Evolutionary conservation across 2,113 vertebrate genomes (phyloP).

Genomic region (Cettia cetti): DNA sequence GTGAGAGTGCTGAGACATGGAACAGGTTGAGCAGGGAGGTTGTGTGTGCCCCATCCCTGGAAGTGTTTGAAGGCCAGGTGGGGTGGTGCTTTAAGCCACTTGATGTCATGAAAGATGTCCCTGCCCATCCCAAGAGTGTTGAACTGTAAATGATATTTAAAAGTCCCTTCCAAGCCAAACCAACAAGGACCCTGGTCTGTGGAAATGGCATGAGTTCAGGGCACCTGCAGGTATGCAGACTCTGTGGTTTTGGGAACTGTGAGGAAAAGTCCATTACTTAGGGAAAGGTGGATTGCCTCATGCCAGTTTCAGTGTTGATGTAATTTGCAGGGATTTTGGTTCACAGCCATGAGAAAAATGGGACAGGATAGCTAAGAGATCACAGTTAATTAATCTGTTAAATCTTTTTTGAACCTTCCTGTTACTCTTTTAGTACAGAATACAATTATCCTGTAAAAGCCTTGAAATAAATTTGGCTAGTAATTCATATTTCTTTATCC

Average conservation of each 20-base stretch:
- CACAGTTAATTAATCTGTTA: neutral
- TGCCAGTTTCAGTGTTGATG: neutral
- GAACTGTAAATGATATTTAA: neutral
- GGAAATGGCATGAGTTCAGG: neutral
- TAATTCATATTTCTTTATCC: neutral
- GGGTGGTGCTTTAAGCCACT: neutral
- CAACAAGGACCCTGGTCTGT: neutral
- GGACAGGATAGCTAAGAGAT: neutral
- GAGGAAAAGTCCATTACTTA: neutral
- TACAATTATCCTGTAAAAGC: neutral
- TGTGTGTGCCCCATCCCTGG: rapidly evolving
- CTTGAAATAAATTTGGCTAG: neutral
- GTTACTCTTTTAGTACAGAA: neutral
- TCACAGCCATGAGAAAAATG: neutral
- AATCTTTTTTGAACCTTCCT: neutral
- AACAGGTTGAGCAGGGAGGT: neutral
- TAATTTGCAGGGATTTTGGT: neutral
- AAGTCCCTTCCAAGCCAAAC: neutral
- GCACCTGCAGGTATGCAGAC: neutral
- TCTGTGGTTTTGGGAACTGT: neutral
- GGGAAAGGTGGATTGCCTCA: neutral
- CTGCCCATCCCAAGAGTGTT: neutral
- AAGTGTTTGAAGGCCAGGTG: neutral
- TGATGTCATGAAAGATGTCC: neutral
- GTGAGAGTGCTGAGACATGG: rapidly evolving